Conservation (phyloP, 2,888 invertebrate genomes). For the Acanthoscelides obtectus region DNA sequence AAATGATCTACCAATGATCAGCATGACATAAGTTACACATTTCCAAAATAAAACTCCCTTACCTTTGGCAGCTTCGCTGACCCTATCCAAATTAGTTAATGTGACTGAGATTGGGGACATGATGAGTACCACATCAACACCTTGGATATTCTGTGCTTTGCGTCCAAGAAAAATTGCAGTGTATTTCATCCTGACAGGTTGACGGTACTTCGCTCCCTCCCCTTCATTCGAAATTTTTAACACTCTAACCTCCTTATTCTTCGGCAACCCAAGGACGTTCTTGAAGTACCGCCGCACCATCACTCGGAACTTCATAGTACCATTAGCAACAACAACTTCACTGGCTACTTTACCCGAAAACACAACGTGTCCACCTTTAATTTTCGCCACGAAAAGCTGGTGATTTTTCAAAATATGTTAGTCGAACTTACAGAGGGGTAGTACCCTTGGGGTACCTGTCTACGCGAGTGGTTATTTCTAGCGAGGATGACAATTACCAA, state of each 20-base stretch:
- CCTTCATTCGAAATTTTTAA: constrained; percentile 39
- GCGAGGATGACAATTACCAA: too few relatives aligned
- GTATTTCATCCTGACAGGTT: constrained; percentile 41
- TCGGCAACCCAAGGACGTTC: constrained; percentile 33
- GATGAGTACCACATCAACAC: constrained; percentile 39
- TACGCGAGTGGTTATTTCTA: too few relatives aligned
- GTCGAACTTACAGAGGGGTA: constrained; percentile 43
- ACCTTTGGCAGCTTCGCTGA: constrained; percentile 47
- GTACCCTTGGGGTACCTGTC: constrained; percentile 27
- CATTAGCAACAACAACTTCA: constrained; percentile 31
- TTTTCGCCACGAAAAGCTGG: constrained; percentile 32
- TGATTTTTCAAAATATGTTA: constrained; percentile 39
- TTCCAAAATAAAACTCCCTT: too few relatives aligned
- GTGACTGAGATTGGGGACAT: constrained; percentile 46
- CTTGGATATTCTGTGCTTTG: constrained; percentile 30
- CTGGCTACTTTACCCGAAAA: constrained; percentile 45
- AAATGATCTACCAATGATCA: too few relatives aligned
- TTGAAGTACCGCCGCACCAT: constrained; percentile 43
- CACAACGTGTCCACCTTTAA: constrained; percentile 37
- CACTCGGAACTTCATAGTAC: constrained; percentile 38
- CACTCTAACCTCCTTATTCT: constrained; percentile 38
- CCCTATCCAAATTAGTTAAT: constrained; percentile 45
- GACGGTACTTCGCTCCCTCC: constrained; percentile 43
- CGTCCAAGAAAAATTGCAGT: constrained; percentile 44
- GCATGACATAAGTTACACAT: too few relatives aligned